Evolutionary conservation across 2,888 invertebrate species (phyloP).

Genomic region (Galeruca laticollis): DNA sequence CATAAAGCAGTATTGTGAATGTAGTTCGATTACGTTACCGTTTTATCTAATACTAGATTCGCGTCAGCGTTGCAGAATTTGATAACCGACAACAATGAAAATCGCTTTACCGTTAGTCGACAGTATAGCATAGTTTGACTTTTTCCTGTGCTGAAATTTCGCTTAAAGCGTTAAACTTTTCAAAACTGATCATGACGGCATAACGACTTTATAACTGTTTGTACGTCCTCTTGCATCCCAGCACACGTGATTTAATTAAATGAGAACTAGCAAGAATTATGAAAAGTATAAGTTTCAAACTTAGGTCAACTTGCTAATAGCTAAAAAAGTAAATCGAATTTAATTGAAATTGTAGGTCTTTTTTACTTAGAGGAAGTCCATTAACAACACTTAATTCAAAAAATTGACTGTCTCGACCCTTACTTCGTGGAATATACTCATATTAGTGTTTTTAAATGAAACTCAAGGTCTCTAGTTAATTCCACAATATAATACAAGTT

Average conservation of each 20-base stretch:
- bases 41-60: background rate
- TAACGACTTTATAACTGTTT: conserved; percentile 36
- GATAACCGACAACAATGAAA: conserved; percentile 29
- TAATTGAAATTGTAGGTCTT: background rate
- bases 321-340: background rate
- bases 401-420: no score
- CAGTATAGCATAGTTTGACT: conserved; percentile 17
- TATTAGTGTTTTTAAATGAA: no score
- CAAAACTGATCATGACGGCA: conserved; percentile 5
- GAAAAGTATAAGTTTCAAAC: conserved; percentile 9
- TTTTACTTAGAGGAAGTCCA: no score
- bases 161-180: conserved; percentile 5
- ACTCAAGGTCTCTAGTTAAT: no score
- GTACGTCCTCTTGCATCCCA: background rate
- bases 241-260: conserved; percentile 15
- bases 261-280: conserved; percentile 11
- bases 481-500: no score
- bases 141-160: conserved; percentile 9
- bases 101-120: conserved; percentile 8
- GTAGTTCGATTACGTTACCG: background rate
- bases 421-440: no score
- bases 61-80: conserved; percentile 9
- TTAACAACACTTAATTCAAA: no score
- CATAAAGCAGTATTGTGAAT: no score
- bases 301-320: background rate